Evolutionary conservation across 1,140 invertebrate genomes (phyloP).

Genomic region (Heliconius nattereri): DNA sequence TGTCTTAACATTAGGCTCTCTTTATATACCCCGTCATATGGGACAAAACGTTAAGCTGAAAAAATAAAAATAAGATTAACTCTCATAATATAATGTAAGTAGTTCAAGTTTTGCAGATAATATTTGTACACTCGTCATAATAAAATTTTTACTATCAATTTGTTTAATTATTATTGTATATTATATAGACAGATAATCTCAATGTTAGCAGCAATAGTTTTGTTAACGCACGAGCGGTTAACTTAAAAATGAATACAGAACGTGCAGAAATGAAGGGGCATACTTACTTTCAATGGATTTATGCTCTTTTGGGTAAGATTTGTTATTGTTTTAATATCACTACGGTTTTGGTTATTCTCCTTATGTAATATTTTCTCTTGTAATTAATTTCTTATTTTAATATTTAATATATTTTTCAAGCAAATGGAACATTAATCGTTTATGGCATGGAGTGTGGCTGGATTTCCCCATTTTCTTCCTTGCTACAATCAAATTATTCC

Average conservation of each 20-base stretch:
- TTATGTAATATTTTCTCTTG: too few relatives aligned
- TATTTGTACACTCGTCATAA: too few relatives aligned
- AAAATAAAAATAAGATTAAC: too few relatives aligned
- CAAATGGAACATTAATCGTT: slow-evolving; percentile 71
- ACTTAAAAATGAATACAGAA: not conserved
- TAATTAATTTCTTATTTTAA: too few relatives aligned
- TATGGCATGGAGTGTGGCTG: slow-evolving; percentile 81
- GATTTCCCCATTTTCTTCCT: slow-evolving; percentile 78
- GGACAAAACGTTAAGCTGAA: too few relatives aligned
- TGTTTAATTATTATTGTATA: too few relatives aligned
- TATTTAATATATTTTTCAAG: slow-evolving; percentile 52
- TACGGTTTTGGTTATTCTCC: not conserved
- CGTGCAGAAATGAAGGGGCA: slow-evolving; percentile 1
- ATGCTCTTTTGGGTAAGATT: slow-evolving; percentile 35
- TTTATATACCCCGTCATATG: too few relatives aligned
- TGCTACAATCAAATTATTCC: slow-evolving; percentile 65
- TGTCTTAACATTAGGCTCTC: too few relatives aligned
- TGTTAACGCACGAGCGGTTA: not conserved
- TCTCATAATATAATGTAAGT: too few relatives aligned
- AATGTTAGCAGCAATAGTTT: not conserved
- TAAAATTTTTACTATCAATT: too few relatives aligned
- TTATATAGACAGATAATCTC: not conserved
- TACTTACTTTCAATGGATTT: slow-evolving; percentile 34
- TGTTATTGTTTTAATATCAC: not conserved
- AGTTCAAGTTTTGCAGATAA: too few relatives aligned